Percentiles rank a stretch among this genome's conserved stretches.
These are phyloP conservation scores for Mnemiopsis leidyi DNA, from an alignment of 37 sponge, comb jelly and placozoan species.

Conservation along the genomic window DNA sequence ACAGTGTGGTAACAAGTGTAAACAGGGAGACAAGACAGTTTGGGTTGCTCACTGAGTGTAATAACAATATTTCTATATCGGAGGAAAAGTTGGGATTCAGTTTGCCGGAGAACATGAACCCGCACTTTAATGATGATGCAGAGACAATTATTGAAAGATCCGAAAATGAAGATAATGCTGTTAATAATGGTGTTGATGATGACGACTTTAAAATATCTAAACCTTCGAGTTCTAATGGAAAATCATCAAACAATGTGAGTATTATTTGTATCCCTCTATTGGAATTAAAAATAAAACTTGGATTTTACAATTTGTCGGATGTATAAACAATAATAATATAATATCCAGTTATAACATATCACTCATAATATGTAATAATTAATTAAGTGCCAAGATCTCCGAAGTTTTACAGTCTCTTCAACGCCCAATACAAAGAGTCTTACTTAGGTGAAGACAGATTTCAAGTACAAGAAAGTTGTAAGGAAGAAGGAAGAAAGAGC, in stretches of 20 bases:
- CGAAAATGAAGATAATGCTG: no score
- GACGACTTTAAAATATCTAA: background rate
- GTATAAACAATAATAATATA: no score
- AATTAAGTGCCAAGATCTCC: no score
- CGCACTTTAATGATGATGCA: background rate
- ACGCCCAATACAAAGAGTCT: no score
- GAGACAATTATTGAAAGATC: background rate
- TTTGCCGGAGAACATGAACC: background rate
- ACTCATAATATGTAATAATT: no score
- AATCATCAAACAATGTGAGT: no score
- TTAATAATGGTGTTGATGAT: no score
- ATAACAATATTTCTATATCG: background rate
- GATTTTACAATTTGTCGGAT: no score
- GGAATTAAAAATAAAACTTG: no score
- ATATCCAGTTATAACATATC: no score
- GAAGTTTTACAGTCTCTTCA: no score
- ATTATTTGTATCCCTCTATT: no score
- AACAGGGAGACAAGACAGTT: background rate
- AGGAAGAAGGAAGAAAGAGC: constrained; percentile 62
- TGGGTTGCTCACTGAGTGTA: constrained; percentile 14
- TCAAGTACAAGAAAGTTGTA: constrained; percentile 37
- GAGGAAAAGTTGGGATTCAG: constrained; percentile 43
- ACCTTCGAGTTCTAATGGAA: background rate
- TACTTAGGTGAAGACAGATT: background rate
- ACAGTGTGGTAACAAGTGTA: background rate